Percentiles rank a stretch among this genome's conserved stretches.
Conservation (phyloP, 2,888 invertebrate genomes). For the Tenthredo notha region DNA sequence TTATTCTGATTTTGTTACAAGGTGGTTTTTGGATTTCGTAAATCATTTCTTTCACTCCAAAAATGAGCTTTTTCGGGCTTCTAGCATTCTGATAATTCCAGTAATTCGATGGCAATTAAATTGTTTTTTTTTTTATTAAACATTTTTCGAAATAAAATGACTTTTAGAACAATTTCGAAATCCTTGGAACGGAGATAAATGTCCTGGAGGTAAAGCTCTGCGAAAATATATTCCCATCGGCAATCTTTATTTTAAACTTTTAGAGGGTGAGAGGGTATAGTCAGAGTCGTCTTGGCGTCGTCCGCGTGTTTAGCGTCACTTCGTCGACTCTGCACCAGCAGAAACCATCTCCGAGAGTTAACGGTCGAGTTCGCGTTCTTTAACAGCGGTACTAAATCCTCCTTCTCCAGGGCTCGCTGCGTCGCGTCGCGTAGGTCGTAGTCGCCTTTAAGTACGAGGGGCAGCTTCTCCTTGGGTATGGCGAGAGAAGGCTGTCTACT, state of each 20-base stretch:
- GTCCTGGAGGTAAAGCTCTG: background rate
- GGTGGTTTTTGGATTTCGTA: no score
- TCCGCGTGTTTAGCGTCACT: slow-evolving; percentile 53
- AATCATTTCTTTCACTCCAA: no score
- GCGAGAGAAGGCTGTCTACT: slow-evolving; percentile 23
- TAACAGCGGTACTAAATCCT: slow-evolving; percentile 65
- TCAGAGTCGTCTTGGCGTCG: slow-evolving; percentile 44
- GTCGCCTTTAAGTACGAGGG: slow-evolving; percentile 57
- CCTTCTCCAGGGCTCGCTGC: slow-evolving; percentile 61
- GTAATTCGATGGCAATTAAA: background rate
- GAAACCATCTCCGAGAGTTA: slow-evolving; percentile 59
- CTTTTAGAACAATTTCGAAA: background rate
- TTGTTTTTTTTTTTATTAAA: background rate
- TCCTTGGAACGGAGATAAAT: background rate
- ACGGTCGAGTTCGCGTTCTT: slow-evolving; percentile 58
- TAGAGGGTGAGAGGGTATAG: background rate
- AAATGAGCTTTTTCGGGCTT: no score
- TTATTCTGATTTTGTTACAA: background rate
- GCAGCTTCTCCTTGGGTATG: slow-evolving; percentile 4
- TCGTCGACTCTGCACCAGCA: slow-evolving; percentile 42
- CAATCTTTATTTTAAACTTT: slow-evolving; percentile 32
- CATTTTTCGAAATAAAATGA: background rate
- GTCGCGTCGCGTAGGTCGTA: slow-evolving; percentile 62
- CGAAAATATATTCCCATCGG: background rate
- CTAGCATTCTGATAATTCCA: background rate